Evolutionary conservation across 2,797 vertebrate genomes (phyloP).

Genomic region (Anas georgica): DNA sequence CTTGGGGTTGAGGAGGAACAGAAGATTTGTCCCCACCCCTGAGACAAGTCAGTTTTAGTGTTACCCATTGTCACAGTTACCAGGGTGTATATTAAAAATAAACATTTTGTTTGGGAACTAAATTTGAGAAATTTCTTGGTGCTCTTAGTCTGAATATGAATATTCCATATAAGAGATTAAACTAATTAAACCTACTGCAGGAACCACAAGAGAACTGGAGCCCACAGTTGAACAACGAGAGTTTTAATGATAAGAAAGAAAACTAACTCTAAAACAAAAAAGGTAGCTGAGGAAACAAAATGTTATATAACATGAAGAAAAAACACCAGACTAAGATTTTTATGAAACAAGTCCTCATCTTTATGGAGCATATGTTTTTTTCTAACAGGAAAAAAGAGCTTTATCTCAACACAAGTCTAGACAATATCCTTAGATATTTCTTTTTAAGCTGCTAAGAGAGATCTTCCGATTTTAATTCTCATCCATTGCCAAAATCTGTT

Average conservation of each 20-base stretch:
- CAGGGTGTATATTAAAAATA: not conserved
- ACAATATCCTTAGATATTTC: conserved; percentile 34
- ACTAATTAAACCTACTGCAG: not conserved
- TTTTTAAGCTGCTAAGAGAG: conserved; percentile 40
- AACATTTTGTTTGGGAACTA: not conserved
- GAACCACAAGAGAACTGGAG: not conserved
- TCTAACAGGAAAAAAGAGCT: not conserved
- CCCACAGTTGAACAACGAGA: not conserved
- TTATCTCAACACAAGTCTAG: conserved; percentile 35
- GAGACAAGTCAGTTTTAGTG: not conserved
- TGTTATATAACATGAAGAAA: not conserved
- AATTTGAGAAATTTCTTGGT: not conserved
- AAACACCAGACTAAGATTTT: not conserved
- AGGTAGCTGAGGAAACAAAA: not conserved
- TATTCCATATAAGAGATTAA: not conserved
- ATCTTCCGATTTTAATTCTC: not conserved
- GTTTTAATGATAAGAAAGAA: not conserved
- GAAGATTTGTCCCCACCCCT: not conserved
- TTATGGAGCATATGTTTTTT: conserved; percentile 4
- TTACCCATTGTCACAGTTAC: not conserved
- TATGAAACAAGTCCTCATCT: not conserved
- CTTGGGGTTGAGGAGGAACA: not conserved
- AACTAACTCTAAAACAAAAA: not conserved
- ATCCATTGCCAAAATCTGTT: conserved; percentile 16
- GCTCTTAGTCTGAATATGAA: not conserved